Evolutionary conservation across 2,888 invertebrate species (phyloP).

Genomic region (Drosophila dives): DNA sequence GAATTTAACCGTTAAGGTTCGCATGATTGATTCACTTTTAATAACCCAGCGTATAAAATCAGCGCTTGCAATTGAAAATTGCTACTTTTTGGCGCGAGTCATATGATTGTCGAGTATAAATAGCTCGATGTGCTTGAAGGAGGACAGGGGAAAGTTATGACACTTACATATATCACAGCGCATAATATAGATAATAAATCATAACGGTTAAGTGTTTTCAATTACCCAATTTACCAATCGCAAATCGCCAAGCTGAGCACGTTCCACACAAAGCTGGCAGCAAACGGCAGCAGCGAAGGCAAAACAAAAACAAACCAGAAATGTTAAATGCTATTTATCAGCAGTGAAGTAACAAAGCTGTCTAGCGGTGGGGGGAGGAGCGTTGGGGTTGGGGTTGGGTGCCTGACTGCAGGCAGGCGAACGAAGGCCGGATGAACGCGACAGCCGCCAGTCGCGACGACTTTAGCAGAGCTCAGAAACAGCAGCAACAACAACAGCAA

Average conservation of each 20-base stretch:
- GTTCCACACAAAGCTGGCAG: constrained; percentile 63
- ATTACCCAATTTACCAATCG: constrained; percentile 81
- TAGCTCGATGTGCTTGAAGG: neutral
- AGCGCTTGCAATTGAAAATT: constrained; percentile 5
- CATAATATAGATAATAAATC: constrained; percentile 72
- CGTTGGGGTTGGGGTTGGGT: neutral
- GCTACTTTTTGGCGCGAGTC: constrained; percentile 8
- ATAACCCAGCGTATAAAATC: constrained; percentile 36
- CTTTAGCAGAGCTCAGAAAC: constrained; percentile 50
- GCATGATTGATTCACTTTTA: constrained; percentile 65
- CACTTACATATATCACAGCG: constrained; percentile 37
- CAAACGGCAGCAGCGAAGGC: constrained; percentile 14
- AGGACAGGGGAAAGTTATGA: neutral
- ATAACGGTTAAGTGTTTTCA: constrained; percentile 75
- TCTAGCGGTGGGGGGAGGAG: constrained; percentile 18
- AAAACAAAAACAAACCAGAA: constrained; percentile 37
- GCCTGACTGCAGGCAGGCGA: constrained; percentile 56
- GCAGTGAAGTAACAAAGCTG: constrained; percentile 48
- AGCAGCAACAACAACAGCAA: constrained; percentile 22
- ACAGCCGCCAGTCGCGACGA: constrained; percentile 26
- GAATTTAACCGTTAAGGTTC: constrained; percentile 12
- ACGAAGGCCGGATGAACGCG: constrained; percentile 64
- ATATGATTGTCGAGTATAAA: constrained; percentile 10
- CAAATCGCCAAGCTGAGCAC: constrained; percentile 73
- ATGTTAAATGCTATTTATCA: constrained; percentile 76